Base-by-base conservation (phyloP, 2,888 invertebrate genomes). In the Oscheius sp. region DNA sequence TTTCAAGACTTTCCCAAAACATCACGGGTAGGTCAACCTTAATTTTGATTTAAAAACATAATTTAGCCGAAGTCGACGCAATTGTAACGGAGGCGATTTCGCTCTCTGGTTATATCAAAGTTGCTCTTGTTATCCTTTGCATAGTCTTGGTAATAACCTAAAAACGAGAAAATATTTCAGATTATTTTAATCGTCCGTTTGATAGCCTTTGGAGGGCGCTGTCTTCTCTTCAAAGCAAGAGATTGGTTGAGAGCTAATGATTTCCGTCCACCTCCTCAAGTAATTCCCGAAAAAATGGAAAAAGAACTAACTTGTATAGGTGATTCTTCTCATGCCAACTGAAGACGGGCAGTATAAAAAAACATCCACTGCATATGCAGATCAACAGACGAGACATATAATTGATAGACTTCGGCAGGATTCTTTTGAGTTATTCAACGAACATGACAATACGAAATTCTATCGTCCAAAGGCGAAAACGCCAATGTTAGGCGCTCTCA, bases 241-340 rank as follows among this genome's bases (percentile, higher is more conserved):
- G 70, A 69, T 33, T 77, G 77, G 77, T 62, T 77, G 6, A 62
- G 65, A 24, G 73, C 72, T 12, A 67, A 71, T n/a, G 77, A 77
- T 12, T 54, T 45, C 36, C 67, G 67, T 24, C 74, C 77, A 1
- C 57, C 74, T 9, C 76, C 76, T 5, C 76, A 76, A 70, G 75
- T 75, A 17, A 20, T 22, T 22, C 41, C 14, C 14, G 36, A 9
- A 36, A 36, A 36, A 9, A 36, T n/a, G n/a, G n/a, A n/a, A n/a
- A n/a, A n/a, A n/a, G n/a, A n/a, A n/a, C n/a, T n/a, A n/a, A 32
- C n/a, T 26, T 28, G 26, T 63, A 38, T 71, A 79, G 77, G 75
- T 80, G 12, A 77, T 80, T 28, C 72, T 80, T 0, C 61, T 80
- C 33, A 76, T 80, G 75, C 80, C 80, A n/a, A 73, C 72, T 0